phyloP scores from a whole-genome alignment of 2,888 invertebrate genomes.

The Drosophila kokeensis region DNA sequence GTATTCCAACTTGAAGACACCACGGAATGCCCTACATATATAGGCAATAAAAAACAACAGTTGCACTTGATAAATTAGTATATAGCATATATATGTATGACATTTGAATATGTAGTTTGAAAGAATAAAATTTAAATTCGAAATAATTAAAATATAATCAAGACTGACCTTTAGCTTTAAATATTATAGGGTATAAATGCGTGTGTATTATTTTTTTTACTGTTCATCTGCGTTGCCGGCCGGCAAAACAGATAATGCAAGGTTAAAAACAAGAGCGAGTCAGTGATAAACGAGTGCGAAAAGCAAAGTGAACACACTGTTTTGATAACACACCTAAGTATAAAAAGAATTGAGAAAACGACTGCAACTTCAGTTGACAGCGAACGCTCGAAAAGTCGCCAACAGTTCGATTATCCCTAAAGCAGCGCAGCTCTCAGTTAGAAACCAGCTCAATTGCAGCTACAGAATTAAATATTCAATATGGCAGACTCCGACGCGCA shows the following conservation, averaged over 20 bases:
- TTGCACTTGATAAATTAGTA: background rate
- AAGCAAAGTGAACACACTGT: slow-evolving; percentile 40
- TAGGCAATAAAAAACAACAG: background rate
- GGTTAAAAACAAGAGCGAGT: slow-evolving; percentile 28
- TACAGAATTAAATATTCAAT: slow-evolving; percentile 25
- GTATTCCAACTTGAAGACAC: background rate
- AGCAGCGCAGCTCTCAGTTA: background rate
- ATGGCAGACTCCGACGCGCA: slow-evolving; percentile 67
- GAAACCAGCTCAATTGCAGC: background rate
- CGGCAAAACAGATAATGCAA: slow-evolving; percentile 51
- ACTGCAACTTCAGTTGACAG: slow-evolving; percentile 55
- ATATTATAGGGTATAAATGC: slow-evolving; percentile 24
- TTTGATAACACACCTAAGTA: slow-evolving; percentile 36
- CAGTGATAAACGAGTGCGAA: slow-evolving; percentile 38
- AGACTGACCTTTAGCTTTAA: background rate
- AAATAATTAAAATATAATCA: background rate
- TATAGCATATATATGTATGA: background rate
- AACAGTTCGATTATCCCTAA: slow-evolving; percentile 10
- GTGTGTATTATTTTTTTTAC: background rate
- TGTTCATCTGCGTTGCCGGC: slow-evolving; percentile 50
- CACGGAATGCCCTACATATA: background rate
- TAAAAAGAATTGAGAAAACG: slow-evolving; percentile 49
- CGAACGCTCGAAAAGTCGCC: slow-evolving; percentile 37
- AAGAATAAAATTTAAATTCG: background rate
- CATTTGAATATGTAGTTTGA: background rate